Base-by-base conservation (phyloP, 2,797 vertebrate species). In the Sebastes vulpes region DNA sequence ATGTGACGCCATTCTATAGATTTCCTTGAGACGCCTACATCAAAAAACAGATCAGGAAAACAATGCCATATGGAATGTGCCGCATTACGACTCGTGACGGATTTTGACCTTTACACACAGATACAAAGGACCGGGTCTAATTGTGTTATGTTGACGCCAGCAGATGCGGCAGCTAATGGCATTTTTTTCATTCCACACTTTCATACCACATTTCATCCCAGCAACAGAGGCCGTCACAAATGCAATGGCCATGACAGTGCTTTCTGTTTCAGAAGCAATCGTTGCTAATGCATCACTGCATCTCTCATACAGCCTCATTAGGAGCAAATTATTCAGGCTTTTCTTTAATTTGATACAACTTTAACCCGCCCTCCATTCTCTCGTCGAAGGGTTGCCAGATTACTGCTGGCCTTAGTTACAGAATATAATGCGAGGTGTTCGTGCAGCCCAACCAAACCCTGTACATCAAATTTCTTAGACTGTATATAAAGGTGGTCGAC, bases 61-160 rank as follows among this genome's bases (percentile, higher is more conserved):
- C n/a, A 60, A 12, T 64, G 29, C 50, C 16, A 75, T 61, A 9
- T 18, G 75, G 38, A 79, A 83, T 5, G 28, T 82, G 32, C 77
- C 31, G 58, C 81, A 74, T 38, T 18, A 64, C 72, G 59, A 68
- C 32, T 35, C 38, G 66, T 71, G 70, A 90, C 82, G 60, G 79
- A 50, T 54, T 28, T 29, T 92, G 88, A 94, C 90, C 93, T 93
- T 93, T 90, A 87, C 65, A 48, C 10, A 2, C 61, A 66, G 71
- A 88, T 57, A 77, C 77, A 82, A 87, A 90, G 7, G 58, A 57
- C 71, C 3, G 50, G 23, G 61, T 85, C 81, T 90, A 84, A 48
- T 48, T 48, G 18, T 48, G 18, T 48, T 48, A 46, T 18, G 38
- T 18, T 46, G 38, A 46, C 38, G 2, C 14, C 38, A 42, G 38